A percentile compares a stretch with the other conserved stretches of the same genome.
phyloP scores from a whole-genome alignment of 2,888 invertebrate species.

The Tetragnatha montana region DNA sequence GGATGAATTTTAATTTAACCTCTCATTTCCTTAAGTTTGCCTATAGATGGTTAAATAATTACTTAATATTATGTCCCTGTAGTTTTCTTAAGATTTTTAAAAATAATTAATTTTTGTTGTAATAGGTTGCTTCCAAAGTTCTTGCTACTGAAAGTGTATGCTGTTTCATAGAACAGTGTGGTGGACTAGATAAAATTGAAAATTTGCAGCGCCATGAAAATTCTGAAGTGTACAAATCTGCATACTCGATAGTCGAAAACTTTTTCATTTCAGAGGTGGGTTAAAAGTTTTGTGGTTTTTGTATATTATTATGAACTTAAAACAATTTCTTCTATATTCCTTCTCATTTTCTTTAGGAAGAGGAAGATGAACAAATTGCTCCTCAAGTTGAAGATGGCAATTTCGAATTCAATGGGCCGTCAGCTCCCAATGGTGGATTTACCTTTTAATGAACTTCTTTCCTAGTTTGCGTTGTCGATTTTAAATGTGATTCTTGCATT shows the following conservation, averaged over 20 bases:
- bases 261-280: slow-evolving; percentile 77
- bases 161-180: slow-evolving; percentile 90
- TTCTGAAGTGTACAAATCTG: slow-evolving; percentile 77
- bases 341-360: slow-evolving; percentile 33
- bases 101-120: slow-evolving; percentile 26
- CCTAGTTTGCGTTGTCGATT: not conserved
- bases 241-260: slow-evolving; percentile 77
- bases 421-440: slow-evolving; percentile 58
- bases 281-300: not conserved
- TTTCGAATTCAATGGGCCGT: slow-evolving; percentile 45
- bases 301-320: not conserved
- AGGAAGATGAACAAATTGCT: slow-evolving; percentile 39
- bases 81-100: not conserved
- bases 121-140: slow-evolving; percentile 85
- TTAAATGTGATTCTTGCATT: not conserved
- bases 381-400: slow-evolving; percentile 48
- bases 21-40: not conserved
- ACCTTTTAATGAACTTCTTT: slow-evolving; percentile 43
- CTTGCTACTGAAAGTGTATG: slow-evolving; percentile 86
- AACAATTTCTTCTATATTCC: too few species aligned
- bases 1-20: not conserved
- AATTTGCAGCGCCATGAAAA: slow-evolving; percentile 78
- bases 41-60: not conserved
- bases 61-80: not conserved
- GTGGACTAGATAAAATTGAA: slow-evolving; percentile 80